These are phyloP conservation scores for Aix galericulata DNA, from an alignment of 2,113 vertebrate species.

Conservation along the genomic window DNA sequence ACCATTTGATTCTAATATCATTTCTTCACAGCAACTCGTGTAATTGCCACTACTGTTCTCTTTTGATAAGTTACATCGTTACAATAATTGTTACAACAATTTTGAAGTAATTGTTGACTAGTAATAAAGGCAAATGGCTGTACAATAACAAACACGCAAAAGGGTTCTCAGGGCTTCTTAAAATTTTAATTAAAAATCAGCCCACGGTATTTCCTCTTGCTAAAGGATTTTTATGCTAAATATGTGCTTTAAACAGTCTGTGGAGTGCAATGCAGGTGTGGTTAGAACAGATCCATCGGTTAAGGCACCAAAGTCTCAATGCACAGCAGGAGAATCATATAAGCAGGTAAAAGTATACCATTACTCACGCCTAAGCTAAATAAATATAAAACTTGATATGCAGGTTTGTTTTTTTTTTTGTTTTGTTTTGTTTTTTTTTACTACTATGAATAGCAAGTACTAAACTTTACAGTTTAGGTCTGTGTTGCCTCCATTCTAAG, in stretches of 20 bases:
- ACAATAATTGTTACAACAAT: neutral
- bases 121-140: neutral
- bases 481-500: neutral
- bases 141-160: neutral
- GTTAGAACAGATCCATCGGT: neutral
- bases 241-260: neutral
- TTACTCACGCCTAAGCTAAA: neutral
- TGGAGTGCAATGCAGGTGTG: neutral
- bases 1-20: neutral
- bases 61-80: neutral
- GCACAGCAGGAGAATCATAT: neutral
- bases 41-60: neutral
- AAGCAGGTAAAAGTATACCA: neutral
- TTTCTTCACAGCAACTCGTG: neutral
- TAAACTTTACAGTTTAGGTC: neutral
- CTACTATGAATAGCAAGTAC: neutral
- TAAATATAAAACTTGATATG: neutral
- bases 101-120: neutral
- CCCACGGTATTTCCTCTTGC: neutral
- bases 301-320: neutral
- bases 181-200: neutral
- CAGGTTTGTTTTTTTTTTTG: neutral
- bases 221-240: neutral
- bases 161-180: neutral
- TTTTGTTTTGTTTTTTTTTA: neutral